Percentiles rank a stretch among this genome's conserved stretches.
phyloP scores from a whole-genome alignment of 2,797 vertebrate genomes.

The Oreonectes daqikongensis region DNA sequence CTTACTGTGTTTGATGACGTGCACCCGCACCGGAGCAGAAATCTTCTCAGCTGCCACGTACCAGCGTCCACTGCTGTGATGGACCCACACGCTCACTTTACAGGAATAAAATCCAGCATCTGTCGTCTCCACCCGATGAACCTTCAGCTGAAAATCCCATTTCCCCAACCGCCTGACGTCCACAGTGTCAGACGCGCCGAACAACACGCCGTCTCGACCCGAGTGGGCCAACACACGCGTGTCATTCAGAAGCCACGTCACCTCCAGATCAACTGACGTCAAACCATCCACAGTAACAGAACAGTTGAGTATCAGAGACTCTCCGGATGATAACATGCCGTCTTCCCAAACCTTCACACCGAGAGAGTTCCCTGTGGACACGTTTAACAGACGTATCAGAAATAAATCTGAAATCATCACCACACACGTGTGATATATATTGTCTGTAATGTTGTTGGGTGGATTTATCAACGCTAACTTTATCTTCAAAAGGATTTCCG shows the following conservation, averaged over 20 bases:
- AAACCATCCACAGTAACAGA: constrained; percentile 78
- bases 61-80: constrained; percentile 80
- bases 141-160: constrained; percentile 78
- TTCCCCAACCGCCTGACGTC: constrained; percentile 74
- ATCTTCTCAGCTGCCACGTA: constrained; percentile 83
- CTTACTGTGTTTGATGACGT: constrained; percentile 84
- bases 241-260: constrained; percentile 84
- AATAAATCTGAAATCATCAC: not conserved
- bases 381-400: not conserved
- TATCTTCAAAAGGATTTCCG: no score
- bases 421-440: not conserved
- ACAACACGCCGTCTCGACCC: constrained; percentile 79
- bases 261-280: constrained; percentile 77
- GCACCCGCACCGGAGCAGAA: constrained; percentile 78
- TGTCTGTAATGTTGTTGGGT: no score
- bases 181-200: constrained; percentile 72
- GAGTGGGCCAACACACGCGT: constrained; percentile 77
- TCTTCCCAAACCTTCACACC: constrained; percentile 72
- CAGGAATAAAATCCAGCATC: constrained; percentile 85
- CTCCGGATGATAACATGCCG: constrained; percentile 75
- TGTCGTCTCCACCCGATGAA: constrained; percentile 75
- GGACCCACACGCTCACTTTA: constrained; percentile 80
- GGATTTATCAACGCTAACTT: not conserved
- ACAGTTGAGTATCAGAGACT: constrained; percentile 84
- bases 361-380: constrained; percentile 78